phyloP scores from a whole-genome alignment of 2,888 invertebrate genomes.

The Ennomos quercinarius region DNA sequence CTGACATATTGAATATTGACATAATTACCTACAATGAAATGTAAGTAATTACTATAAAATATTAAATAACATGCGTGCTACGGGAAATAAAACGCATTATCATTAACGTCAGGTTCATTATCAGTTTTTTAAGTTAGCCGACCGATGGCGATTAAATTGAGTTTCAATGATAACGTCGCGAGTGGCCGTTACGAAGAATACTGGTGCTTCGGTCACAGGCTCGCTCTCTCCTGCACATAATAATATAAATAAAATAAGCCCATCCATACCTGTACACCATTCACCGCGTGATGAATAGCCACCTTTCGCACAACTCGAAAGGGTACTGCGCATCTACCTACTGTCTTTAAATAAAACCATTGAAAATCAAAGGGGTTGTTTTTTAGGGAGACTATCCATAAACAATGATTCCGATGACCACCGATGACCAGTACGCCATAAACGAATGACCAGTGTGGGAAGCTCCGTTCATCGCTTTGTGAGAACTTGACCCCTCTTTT shows the following conservation, averaged over 20 bases:
- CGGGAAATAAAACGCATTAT: too few relatives aligned
- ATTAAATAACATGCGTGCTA: too few relatives aligned
- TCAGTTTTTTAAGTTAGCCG: constrained; percentile 4
- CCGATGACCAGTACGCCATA: constrained; percentile 75
- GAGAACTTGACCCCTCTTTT: constrained; percentile 74
- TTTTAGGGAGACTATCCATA: constrained; percentile 67
- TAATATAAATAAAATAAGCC: constrained; percentile 22
- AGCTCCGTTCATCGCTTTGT: constrained; percentile 66
- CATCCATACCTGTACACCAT: constrained; percentile 32
- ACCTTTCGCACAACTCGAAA: constrained; percentile 64
- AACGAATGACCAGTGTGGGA: constrained; percentile 81
- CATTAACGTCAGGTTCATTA: not conserved
- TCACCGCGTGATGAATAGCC: constrained; percentile 53
- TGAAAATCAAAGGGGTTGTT: constrained; percentile 69
- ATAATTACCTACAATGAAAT: too few relatives aligned
- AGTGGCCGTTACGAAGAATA: constrained; percentile 34
- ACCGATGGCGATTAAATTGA: constrained; percentile 26
- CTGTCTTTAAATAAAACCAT: constrained; percentile 67
- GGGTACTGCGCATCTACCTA: constrained; percentile 68
- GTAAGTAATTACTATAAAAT: too few relatives aligned
- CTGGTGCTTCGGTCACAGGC: constrained; percentile 39
- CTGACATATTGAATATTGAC: too few relatives aligned
- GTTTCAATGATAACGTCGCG: constrained; percentile 34
- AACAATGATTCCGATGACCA: constrained; percentile 77
- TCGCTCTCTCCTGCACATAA: constrained; percentile 29